These are phyloP conservation scores for Psilopsiagon aymara DNA, from an alignment of 2,113 vertebrate genomes.

Conservation along the genomic window DNA sequence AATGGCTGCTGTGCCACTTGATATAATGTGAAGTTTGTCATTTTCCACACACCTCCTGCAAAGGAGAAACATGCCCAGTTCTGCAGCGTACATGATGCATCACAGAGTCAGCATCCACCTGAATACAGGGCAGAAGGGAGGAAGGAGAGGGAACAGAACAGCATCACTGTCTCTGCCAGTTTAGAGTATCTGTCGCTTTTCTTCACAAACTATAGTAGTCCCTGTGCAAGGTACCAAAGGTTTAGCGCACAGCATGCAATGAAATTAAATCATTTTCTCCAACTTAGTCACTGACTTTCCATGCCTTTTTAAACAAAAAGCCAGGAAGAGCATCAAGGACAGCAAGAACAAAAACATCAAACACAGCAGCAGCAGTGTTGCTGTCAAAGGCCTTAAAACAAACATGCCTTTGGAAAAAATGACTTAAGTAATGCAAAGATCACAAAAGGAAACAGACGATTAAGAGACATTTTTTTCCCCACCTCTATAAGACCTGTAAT, in stretches of 20 bases:
- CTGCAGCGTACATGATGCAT: rapidly evolving
- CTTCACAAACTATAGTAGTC: neutral
- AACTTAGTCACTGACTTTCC: neutral
- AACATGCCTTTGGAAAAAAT: neutral
- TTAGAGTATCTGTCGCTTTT: neutral
- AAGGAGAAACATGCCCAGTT: neutral
- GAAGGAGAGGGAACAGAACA: neutral
- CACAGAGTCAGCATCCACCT: neutral
- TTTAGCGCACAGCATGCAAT: neutral
- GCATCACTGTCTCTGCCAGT: neutral
- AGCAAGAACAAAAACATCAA: neutral
- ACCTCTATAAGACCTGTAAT: neutral
- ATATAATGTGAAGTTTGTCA: neutral
- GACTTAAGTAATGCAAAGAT: neutral
- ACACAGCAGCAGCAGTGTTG: neutral
- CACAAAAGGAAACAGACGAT: neutral
- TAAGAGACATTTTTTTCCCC: neutral
- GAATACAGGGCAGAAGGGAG: neutral
- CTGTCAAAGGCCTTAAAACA: neutral
- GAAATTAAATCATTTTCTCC: neutral
- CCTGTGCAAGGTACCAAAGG: neutral
- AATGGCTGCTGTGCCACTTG: neutral
- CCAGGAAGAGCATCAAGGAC: neutral
- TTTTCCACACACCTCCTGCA: neutral
- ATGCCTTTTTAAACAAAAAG: neutral